Percentiles rank a stretch among this genome's conserved stretches.
Evolutionary conservation across 1,140 invertebrate species (phyloP).

Genomic region (Phymastichus coffea): DNA sequence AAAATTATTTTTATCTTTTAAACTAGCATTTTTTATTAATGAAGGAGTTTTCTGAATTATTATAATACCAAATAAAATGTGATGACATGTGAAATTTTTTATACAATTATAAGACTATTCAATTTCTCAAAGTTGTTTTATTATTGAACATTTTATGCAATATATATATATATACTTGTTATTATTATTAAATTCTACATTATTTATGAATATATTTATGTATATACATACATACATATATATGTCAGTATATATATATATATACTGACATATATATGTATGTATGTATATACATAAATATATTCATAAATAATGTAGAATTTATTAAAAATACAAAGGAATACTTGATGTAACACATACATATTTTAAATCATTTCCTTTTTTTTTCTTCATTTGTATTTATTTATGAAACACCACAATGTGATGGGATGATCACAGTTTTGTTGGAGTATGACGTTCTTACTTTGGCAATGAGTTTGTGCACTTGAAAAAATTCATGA

Average conservation of each 20-base stretch:
- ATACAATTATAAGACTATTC: conserved; percentile 17
- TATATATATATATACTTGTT: too few species aligned
- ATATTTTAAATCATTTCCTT: conserved; percentile 16
- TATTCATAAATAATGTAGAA: background rate
- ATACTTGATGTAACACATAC: conserved; percentile 1
- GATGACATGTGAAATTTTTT: conserved; percentile 17
- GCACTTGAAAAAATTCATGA: conserved; percentile 5
- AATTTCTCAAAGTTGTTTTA: conserved; percentile 24
- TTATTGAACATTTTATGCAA: conserved; percentile 23
- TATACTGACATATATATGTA: conserved; percentile 18
- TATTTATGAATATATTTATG: conserved; percentile 16
- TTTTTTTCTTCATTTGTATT: too few species aligned
- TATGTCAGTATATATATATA: conserved; percentile 17
- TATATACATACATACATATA: conserved; percentile 22
- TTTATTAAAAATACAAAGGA: too few species aligned
- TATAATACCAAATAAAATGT: conserved; percentile 32
- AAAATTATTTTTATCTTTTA: conserved; percentile 26
- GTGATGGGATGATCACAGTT: conserved; percentile 17
- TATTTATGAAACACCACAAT: conserved; percentile 9
- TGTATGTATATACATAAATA: conserved; percentile 24
- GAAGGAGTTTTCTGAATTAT: conserved; percentile 21
- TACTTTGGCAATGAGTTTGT: conserved; percentile 20
- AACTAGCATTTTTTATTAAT: conserved; percentile 27
- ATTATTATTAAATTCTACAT: background rate
- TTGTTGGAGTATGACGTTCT: conserved; percentile 6